Percentiles rank a stretch among this genome's conserved stretches.
phyloP scores from a whole-genome alignment of 2,797 vertebrate genomes.

The Hozukius guyotensis region DNA sequence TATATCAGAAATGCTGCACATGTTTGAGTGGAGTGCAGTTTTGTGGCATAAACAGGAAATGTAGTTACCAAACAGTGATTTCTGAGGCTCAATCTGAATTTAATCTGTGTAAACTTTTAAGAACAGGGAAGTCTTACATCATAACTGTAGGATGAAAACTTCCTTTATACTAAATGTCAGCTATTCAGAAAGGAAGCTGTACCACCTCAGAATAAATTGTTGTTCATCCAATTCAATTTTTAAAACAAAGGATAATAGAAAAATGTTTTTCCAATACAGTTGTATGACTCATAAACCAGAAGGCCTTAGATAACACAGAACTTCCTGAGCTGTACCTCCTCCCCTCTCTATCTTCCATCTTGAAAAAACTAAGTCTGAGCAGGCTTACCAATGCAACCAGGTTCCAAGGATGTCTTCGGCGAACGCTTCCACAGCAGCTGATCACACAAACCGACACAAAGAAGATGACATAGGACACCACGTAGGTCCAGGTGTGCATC shows the following conservation, averaged over 20 bases:
- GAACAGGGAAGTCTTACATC: background rate
- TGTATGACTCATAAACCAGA: background rate
- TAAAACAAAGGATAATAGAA: background rate
- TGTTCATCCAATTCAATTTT: background rate
- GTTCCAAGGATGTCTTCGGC: constrained; percentile 93
- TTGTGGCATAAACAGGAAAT: background rate
- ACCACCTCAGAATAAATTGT: background rate
- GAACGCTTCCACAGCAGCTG: constrained; percentile 91
- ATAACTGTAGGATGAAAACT: background rate
- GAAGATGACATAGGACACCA: constrained; percentile 90
- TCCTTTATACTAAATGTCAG: background rate
- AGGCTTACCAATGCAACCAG: constrained; percentile 88
- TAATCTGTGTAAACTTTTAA: background rate
- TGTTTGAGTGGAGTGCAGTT: background rate
- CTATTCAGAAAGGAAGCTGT: background rate
- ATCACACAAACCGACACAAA: constrained; percentile 88
- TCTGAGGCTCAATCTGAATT: background rate
- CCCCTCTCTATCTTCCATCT: background rate
- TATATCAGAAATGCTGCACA: background rate
- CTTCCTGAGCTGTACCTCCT: background rate
- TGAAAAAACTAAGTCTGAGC: background rate
- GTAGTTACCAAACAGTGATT: background rate
- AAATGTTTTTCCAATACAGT: background rate
- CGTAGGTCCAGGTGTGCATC: constrained; percentile 87
- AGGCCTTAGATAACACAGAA: background rate